These are phyloP conservation scores for Lycocerus yunnanus DNA, from an alignment of 2,888 invertebrate species.

Conservation along the genomic window DNA sequence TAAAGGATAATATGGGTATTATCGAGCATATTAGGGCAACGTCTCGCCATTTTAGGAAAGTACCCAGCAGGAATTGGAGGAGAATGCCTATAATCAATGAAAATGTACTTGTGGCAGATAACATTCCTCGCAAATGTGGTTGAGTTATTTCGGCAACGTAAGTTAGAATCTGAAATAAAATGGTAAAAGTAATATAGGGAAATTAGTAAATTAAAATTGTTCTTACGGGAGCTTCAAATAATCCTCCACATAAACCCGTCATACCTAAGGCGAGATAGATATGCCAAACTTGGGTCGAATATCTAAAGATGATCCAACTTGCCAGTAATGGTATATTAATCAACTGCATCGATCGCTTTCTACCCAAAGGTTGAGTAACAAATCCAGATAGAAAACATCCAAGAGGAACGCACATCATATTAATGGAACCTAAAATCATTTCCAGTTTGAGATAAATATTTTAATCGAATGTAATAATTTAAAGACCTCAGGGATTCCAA, in stretches of 20 bases:
- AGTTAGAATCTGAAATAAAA: conserved; percentile 68
- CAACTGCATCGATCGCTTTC: conserved; percentile 75
- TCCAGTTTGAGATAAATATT: too few species aligned
- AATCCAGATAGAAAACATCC: conserved; percentile 77
- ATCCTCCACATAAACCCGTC: conserved; percentile 76
- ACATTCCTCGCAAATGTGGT: conserved; percentile 75
- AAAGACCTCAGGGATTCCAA: too few species aligned
- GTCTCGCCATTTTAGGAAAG: conserved; percentile 72
- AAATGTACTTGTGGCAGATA: conserved; percentile 76
- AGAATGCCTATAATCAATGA: conserved; percentile 77
- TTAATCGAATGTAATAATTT: too few species aligned
- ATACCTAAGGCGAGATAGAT: conserved; percentile 72
- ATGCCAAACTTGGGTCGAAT: conserved; percentile 64
- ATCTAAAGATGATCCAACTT: conserved; percentile 77
- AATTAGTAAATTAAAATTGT: background rate
- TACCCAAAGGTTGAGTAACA: conserved; percentile 72
- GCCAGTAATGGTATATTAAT: conserved; percentile 74
- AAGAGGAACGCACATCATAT: conserved; percentile 77
- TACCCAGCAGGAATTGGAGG: conserved; percentile 75
- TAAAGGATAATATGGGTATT: conserved; percentile 68
- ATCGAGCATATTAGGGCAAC: conserved; percentile 70
- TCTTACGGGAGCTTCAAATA: conserved; percentile 80
- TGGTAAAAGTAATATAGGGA: background rate
- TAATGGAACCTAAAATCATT: conserved; percentile 78
- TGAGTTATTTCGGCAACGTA: conserved; percentile 85